A percentile compares a stretch with the other conserved stretches of the same genome.
Evolutionary conservation across 2,113 vertebrate genomes (phyloP).

Genomic region (Recurvirostra avosetta): DNA sequence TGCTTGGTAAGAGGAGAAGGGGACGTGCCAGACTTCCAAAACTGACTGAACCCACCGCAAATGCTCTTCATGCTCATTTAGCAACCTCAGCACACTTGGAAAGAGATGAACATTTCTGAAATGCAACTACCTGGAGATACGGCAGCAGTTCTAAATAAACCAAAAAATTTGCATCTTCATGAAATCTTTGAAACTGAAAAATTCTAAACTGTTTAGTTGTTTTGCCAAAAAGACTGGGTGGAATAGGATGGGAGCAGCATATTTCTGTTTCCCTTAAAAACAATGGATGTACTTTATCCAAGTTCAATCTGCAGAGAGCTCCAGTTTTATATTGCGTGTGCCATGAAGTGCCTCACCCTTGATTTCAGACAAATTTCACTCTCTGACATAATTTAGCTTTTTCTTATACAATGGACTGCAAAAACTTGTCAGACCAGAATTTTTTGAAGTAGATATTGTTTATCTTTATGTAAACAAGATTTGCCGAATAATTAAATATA

Average conservation of each 20-base stretch:
- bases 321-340: neutral
- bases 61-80: neutral
- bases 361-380: neutral
- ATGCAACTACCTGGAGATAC: neutral
- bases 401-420: neutral
- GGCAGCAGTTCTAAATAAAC: neutral
- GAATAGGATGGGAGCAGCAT: neutral
- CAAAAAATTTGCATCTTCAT: neutral
- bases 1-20: neutral
- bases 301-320: neutral
- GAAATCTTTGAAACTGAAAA: neutral
- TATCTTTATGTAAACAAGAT: neutral
- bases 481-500: neutral
- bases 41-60: neutral
- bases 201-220: neutral
- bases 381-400: neutral
- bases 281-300: neutral
- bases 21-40: neutral
- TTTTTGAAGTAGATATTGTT: neutral
- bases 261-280: neutral
- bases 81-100: neutral
- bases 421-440: neutral
- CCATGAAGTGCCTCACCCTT: neutral
- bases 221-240: neutral
- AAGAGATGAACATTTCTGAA: neutral